phyloP scores from a whole-genome alignment of 2,888 invertebrate genomes.

The Pseudococcus viburni region DNA sequence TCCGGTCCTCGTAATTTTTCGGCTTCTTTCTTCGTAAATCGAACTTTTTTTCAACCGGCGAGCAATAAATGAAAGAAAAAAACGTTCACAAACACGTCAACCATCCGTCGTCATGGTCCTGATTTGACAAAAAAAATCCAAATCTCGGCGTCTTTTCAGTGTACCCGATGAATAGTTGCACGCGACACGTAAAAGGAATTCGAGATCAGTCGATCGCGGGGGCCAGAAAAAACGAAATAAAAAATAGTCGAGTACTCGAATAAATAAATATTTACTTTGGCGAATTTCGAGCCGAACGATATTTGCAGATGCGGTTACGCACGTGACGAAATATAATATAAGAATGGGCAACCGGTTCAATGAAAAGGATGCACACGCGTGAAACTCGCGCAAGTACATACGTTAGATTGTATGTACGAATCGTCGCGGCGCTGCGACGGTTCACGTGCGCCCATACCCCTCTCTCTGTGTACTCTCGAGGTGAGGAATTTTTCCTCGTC shows the following conservation, averaged over 20 bases:
- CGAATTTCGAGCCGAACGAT: not conserved
- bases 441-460: not conserved
- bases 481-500: not conserved
- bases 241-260: not conserved
- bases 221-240: not conserved
- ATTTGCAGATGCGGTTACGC: slow-evolving; percentile 36
- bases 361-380: slow-evolving; percentile 41
- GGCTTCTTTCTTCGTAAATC: too few species aligned
- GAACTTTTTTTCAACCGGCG: too few species aligned
- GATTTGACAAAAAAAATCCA: not conserved
- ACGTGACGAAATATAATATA: slow-evolving; percentile 31
- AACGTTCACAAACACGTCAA: slow-evolving; percentile 8
- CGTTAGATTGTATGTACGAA: not conserved
- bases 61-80: not conserved
- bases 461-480: not conserved
- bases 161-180: not conserved
- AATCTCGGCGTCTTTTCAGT: not conserved
- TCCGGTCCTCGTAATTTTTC: too few species aligned
- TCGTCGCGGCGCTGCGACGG: not conserved
- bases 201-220: not conserved
- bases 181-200: not conserved
- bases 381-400: slow-evolving; percentile 23
- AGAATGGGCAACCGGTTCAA: slow-evolving; percentile 49
- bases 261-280: slow-evolving; percentile 29
- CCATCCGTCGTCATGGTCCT: not conserved